phyloP scores from a whole-genome alignment of 2,113 vertebrate genomes.

The Anguilla japonica region DNA sequence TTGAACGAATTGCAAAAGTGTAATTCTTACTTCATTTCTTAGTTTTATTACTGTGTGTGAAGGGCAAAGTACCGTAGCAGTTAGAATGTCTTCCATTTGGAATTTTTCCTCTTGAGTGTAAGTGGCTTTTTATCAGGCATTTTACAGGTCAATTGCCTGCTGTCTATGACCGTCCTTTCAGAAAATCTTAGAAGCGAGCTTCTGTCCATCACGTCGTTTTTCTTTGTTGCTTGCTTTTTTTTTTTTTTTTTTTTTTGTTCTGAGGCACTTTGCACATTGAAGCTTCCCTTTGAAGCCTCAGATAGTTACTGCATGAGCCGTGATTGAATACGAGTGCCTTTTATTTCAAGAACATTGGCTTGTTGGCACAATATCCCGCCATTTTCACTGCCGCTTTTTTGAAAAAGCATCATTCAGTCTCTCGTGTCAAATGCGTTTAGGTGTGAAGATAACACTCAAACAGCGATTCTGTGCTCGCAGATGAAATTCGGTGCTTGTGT shows the following conservation, averaged over 20 bases:
- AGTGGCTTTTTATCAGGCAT: not conserved
- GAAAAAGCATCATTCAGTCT: not conserved
- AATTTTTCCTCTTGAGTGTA: not conserved
- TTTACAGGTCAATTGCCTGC: not conserved
- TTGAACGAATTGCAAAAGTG: not conserved
- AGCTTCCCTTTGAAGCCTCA: not conserved
- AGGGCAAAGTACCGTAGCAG: not conserved
- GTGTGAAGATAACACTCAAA: not conserved
- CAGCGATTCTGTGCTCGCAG: no score
- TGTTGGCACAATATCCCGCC: not conserved
- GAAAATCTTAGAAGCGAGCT: not conserved
- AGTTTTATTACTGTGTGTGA: not conserved
- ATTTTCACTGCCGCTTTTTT: not conserved
- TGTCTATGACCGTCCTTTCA: not conserved
- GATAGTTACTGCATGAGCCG: not conserved
- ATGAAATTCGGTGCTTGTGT: no score
- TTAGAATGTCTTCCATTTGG: not conserved
- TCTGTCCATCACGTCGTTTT: not conserved
- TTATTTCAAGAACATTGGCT: not conserved
- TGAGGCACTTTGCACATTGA: not conserved
- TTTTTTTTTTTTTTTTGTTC: not conserved
- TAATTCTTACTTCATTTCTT: not conserved
- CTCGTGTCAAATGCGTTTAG: not conserved
- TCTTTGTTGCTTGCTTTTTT: constrained; percentile 1
- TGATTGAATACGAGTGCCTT: not conserved